Evolutionary conservation across 2,888 invertebrate species (phyloP).

Genomic region (Empis stercorea): DNA sequence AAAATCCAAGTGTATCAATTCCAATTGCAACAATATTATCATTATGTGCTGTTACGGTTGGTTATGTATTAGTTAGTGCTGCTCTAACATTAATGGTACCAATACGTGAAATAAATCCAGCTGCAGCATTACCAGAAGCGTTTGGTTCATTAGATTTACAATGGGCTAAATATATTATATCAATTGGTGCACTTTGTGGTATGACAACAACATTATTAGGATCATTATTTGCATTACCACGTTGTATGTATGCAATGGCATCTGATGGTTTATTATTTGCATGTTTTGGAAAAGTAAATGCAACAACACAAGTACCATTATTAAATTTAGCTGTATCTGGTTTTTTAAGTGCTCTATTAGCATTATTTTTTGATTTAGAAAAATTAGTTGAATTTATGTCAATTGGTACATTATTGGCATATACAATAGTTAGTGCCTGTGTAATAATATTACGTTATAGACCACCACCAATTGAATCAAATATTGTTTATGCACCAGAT

Average conservation of each 20-base stretch:
- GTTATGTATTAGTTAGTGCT: constrained; percentile 70
- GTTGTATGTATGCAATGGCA: constrained; percentile 85
- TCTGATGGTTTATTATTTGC: constrained; percentile 74
- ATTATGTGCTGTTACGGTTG: constrained; percentile 64
- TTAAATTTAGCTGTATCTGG: constrained; percentile 67
- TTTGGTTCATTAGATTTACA: constrained; percentile 59
- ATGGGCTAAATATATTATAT: constrained; percentile 76
- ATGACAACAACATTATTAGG: constrained; percentile 83
- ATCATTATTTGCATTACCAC: constrained; percentile 71
- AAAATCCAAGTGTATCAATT: constrained; percentile 64
- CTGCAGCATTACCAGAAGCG: constrained; percentile 69
- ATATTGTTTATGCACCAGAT: constrained; percentile 41
- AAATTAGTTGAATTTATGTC: constrained; percentile 92
- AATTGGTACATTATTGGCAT: constrained; percentile 76
- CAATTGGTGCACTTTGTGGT: constrained; percentile 79
- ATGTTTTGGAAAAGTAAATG: constrained; percentile 61
- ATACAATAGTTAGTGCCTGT: constrained; percentile 82
- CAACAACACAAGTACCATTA: constrained; percentile 69
- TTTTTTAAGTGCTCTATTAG: constrained; percentile 59
- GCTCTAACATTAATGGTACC: constrained; percentile 73
- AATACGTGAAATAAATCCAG: constrained; percentile 56
- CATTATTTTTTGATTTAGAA: constrained; percentile 74
- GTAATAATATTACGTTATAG: constrained; percentile 77
- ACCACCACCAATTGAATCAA: constrained; percentile 42
- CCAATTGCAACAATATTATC: constrained; percentile 72